A percentile compares a stretch with the other conserved stretches of the same genome.
These are phyloP conservation scores for Perca schrenkii DNA, from an alignment of 2,113 vertebrate species.

Conservation along the genomic window DNA sequence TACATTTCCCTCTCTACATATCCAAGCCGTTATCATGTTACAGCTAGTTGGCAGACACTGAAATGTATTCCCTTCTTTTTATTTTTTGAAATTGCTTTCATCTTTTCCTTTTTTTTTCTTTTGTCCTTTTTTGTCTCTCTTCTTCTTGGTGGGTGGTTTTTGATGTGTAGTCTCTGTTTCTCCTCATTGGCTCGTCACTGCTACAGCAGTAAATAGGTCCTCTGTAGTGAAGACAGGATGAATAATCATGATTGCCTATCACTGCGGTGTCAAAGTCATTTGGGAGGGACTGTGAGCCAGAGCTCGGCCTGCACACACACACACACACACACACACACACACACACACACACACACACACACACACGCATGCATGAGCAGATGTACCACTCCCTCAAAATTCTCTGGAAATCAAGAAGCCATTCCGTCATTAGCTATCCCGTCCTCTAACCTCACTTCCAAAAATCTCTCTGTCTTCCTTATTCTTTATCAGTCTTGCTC, in stretches of 20 bases:
- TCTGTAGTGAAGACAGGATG: slow-evolving; percentile 70
- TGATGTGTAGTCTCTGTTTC: slow-evolving; percentile 60
- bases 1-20: slow-evolving; percentile 60
- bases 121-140: slow-evolving; percentile 31
- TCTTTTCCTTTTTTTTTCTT: slow-evolving; percentile 42
- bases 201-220: slow-evolving; percentile 67
- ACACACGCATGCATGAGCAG: slow-evolving; percentile 3
- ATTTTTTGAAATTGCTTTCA: slow-evolving; percentile 46
- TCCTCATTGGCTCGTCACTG: slow-evolving; percentile 56
- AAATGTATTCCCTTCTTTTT: slow-evolving; percentile 64
- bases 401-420: slow-evolving; percentile 60
- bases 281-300: slow-evolving; percentile 58
- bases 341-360: slow-evolving; percentile 25
- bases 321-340: not conserved
- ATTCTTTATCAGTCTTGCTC: slow-evolving; percentile 37
- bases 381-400: slow-evolving; percentile 39
- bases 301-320: slow-evolving; percentile 7
- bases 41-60: slow-evolving; percentile 69
- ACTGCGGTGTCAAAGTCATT: slow-evolving; percentile 76
- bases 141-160: slow-evolving; percentile 75
- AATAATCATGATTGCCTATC: slow-evolving; percentile 78
- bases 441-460: slow-evolving; percentile 40
- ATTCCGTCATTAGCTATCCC: slow-evolving; percentile 47
- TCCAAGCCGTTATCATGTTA: slow-evolving; percentile 75
- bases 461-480: slow-evolving; percentile 28